Conservation (phyloP, 2,888 invertebrate species). For the Cosmopolites sordidus region DNA sequence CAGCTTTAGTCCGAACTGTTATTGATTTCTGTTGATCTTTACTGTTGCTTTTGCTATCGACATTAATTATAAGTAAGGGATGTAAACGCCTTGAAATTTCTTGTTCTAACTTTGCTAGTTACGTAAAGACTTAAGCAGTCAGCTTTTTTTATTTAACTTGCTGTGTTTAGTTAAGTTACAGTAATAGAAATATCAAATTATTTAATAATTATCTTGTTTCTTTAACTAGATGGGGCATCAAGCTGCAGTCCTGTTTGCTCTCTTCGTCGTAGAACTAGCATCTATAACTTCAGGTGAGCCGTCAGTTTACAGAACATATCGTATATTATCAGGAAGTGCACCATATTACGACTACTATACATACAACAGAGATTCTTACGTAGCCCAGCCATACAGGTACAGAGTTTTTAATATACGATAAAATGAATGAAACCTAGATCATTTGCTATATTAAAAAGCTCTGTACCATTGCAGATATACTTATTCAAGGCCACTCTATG, state of each 20-base stretch:
- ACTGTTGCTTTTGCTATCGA: no score
- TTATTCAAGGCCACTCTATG: constrained; percentile 17
- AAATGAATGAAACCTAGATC: neutral
- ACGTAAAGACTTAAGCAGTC: no score
- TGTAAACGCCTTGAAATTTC: no score
- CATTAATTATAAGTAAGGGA: no score
- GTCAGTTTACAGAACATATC: constrained; percentile 32
- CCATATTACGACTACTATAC: constrained; percentile 30
- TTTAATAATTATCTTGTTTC: no score
- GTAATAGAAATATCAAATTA: no score
- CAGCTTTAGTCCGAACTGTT: no score
- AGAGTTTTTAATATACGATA: constrained; percentile 3
- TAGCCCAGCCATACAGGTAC: constrained; percentile 30
- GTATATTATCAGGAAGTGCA: constrained; percentile 24
- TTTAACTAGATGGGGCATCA: constrained; percentile 30
- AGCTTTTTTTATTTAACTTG: no score
- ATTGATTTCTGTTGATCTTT: no score
- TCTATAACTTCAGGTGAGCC: constrained; percentile 36
- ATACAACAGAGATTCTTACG: constrained; percentile 32
- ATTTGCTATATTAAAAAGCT: neutral
- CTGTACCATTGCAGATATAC: constrained; percentile 18
- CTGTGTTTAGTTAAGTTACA: no score
- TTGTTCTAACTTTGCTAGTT: no score
- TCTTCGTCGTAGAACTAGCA: constrained; percentile 23
- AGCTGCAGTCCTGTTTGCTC: constrained; percentile 21